A percentile compares a stretch with the other conserved stretches of the same genome.
These are phyloP conservation scores for Atta texana DNA, from an alignment of 1,140 invertebrate species.

Conservation along the genomic window DNA sequence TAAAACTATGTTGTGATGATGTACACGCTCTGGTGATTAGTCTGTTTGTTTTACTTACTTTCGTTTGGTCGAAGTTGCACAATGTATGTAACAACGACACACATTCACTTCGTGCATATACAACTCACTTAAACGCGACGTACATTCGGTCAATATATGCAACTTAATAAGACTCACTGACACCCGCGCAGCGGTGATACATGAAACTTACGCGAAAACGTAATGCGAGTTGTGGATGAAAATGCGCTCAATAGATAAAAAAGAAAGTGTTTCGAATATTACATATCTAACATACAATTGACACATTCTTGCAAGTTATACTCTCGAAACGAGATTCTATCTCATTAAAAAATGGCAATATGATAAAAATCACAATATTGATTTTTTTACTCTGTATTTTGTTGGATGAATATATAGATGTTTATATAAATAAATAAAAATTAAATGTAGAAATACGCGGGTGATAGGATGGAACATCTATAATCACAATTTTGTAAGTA, in stretches of 20 bases:
- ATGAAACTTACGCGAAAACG: conserved; percentile 9
- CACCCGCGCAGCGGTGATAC: conserved; percentile 10
- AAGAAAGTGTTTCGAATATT: not conserved
- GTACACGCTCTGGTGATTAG: not conserved
- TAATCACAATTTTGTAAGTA: conserved; percentile 3
- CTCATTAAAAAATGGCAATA: not conserved
- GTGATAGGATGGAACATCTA: not conserved
- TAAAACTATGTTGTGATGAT: conserved; percentile 13
- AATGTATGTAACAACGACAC: conserved; percentile 13
- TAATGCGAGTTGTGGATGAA: not conserved
- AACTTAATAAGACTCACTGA: conserved; percentile 17
- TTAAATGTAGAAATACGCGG: conserved; percentile 36
- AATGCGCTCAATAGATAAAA: not conserved
- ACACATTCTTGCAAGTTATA: not conserved
- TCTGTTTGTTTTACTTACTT: conserved; percentile 46
- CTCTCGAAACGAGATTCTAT: not conserved
- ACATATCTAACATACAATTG: not conserved
- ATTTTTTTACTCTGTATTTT: not conserved
- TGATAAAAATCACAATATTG: too few relatives aligned
- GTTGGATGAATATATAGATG: not conserved
- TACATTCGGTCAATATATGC: conserved; percentile 19
- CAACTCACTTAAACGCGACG: conserved; percentile 9
- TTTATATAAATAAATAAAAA: not conserved
- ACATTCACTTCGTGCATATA: conserved; percentile 1
- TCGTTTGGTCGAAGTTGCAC: conserved; percentile 25